phyloP scores from a whole-genome alignment of 2,797 vertebrate species.

The Sebastes nivosus region DNA sequence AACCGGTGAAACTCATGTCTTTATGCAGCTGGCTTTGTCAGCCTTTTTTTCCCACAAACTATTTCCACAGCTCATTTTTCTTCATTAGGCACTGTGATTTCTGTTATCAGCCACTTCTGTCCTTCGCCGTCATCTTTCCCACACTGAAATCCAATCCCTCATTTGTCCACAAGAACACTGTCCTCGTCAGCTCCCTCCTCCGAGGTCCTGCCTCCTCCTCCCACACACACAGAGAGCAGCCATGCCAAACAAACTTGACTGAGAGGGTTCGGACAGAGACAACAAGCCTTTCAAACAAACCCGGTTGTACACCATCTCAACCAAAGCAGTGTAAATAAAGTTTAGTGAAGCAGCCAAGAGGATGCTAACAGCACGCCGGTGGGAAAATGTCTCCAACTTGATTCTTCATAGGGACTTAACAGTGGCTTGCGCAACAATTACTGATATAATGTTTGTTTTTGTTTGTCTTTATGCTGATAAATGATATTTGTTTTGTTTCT shows the following conservation, averaged over 20 bases:
- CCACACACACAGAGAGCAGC: slow-evolving; percentile 41
- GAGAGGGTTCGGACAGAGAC: slow-evolving; percentile 24
- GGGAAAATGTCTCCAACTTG: slow-evolving; percentile 46
- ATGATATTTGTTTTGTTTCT: slow-evolving; percentile 35
- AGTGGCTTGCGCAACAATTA: background rate
- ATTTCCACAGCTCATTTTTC: background rate
- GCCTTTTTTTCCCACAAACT: too few species aligned
- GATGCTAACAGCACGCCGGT: slow-evolving; percentile 11
- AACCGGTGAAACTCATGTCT: background rate
- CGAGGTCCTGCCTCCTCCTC: slow-evolving; percentile 19
- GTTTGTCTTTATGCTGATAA: slow-evolving; percentile 20
- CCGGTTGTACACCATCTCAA: slow-evolving; percentile 39
- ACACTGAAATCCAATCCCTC: slow-evolving; percentile 65
- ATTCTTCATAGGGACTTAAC: background rate
- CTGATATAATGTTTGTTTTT: slow-evolving; percentile 46
- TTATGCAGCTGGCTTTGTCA: background rate
- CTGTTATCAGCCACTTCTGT: slow-evolving; percentile 16
- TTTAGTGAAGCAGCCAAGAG: slow-evolving; percentile 8
- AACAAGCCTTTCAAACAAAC: slow-evolving; percentile 32
- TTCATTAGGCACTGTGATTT: background rate
- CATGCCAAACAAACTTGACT: slow-evolving; percentile 55
- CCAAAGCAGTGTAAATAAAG: slow-evolving; percentile 51
- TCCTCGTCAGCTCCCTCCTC: background rate
- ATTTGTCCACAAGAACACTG: slow-evolving; percentile 24
- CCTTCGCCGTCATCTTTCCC: slow-evolving; percentile 55